Evolutionary conservation across 2,888 invertebrate genomes (phyloP).

Genomic region (Drosophila algonquin): DNA sequence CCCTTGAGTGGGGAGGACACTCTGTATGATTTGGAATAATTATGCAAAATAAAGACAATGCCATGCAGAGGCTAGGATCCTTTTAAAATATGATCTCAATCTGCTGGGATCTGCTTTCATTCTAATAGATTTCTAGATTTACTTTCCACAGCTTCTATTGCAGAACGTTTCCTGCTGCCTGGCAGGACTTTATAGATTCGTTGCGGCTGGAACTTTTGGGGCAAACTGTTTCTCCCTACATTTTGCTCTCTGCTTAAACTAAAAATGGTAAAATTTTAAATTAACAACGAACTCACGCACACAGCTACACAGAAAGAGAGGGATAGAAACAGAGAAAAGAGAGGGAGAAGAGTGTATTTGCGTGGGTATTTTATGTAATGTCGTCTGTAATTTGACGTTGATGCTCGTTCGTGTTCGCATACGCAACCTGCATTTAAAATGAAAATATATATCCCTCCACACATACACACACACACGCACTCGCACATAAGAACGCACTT

Average conservation of each 20-base stretch:
- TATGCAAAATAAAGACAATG: neutral
- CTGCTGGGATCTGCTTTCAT: too few species aligned
- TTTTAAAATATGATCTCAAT: neutral
- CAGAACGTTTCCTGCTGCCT: neutral
- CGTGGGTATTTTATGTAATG: constrained; percentile 63
- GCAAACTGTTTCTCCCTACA: constrained; percentile 17
- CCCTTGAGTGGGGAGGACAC: neutral
- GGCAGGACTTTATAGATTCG: constrained; percentile 37
- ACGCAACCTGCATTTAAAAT: constrained; percentile 71
- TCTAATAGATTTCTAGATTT: too few species aligned
- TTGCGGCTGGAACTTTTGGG: constrained; percentile 10
- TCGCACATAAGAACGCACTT: neutral
- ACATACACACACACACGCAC: constrained; percentile 5
- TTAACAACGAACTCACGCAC: constrained; percentile 48
- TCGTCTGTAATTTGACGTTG: constrained; percentile 74
- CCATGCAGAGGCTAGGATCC: too few species aligned
- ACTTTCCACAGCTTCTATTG: too few species aligned
- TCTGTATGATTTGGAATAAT: neutral
- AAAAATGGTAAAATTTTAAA: constrained; percentile 72
- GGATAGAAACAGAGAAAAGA: constrained; percentile 13
- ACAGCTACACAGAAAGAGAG: constrained; percentile 3
- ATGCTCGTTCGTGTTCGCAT: constrained; percentile 12
- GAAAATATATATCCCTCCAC: constrained; percentile 35
- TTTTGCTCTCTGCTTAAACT: constrained; percentile 57
- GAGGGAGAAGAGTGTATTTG: constrained; percentile 24